Conservation (phyloP, 2,888 invertebrate species). For the Meteorus cinctellus region DNA sequence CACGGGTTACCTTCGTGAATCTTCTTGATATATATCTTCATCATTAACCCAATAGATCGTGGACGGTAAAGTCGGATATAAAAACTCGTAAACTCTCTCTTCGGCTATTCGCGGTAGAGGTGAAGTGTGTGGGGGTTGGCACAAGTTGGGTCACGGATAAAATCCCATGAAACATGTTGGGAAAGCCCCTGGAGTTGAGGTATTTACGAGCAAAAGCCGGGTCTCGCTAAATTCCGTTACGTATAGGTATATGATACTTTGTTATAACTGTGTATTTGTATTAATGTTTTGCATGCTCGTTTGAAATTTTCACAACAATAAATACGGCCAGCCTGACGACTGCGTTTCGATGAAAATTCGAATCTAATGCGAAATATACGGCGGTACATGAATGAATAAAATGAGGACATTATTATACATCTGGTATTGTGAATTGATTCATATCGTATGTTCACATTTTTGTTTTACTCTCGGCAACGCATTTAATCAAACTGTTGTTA, state of each 20-base stretch:
- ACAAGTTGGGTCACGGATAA: conserved; percentile 11
- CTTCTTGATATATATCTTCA: conserved; percentile 31
- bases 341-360: not conserved
- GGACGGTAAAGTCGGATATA: conserved; percentile 32
- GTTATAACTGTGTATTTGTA: conserved; percentile 1
- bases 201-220: conserved; percentile 27
- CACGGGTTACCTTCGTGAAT: conserved; percentile 20
- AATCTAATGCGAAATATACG: not conserved
- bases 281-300: not conserved
- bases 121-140: not conserved
- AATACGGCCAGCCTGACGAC: not conserved
- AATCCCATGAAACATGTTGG: conserved; percentile 33
- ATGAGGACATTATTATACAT: not conserved
- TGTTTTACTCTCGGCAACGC: not conserved
- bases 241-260: not conserved
- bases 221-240: conserved; percentile 18
- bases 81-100: conserved; percentile 34
- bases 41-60: conserved; percentile 30
- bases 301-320: conserved; percentile 13
- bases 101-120: conserved; percentile 12
- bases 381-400: not conserved
- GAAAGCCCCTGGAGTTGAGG: conserved; percentile 18
- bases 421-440: not conserved
- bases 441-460: not conserved
- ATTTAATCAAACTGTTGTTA: too few species aligned